phyloP scores from a whole-genome alignment of 1,140 invertebrate genomes.

The Caenorhabditis brenneri region DNA sequence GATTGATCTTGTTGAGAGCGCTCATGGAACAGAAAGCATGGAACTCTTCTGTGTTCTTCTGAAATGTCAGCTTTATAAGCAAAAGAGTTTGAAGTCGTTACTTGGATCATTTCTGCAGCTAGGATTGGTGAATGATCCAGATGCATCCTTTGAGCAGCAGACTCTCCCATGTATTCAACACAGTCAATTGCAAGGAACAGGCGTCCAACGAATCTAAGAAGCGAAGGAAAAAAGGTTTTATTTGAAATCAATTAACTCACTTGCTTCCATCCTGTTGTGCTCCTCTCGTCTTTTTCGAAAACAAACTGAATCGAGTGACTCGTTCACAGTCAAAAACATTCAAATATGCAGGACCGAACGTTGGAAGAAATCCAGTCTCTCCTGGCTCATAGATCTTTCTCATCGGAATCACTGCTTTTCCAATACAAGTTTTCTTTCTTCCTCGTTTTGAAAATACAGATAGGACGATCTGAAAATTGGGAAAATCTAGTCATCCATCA shows the following conservation, averaged over 20 bases:
- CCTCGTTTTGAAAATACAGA: not conserved
- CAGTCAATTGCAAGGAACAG: slow-evolving; percentile 55
- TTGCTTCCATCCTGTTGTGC: slow-evolving; percentile 50
- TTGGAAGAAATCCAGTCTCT: slow-evolving; percentile 60
- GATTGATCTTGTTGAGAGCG: slow-evolving; percentile 61
- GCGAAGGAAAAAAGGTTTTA: not conserved
- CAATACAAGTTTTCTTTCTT: slow-evolving; percentile 4
- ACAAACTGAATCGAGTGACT: slow-evolving; percentile 3
- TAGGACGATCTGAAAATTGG: not conserved
- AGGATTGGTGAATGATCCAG: slow-evolving; percentile 6
- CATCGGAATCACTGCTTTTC: slow-evolving; percentile 57
- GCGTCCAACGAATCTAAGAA: slow-evolving; percentile 58
- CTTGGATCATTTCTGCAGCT: not conserved
- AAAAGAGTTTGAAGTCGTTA: not conserved
- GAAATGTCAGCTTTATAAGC: not conserved
- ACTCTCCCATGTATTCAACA: slow-evolving; percentile 52
- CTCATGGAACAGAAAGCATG: slow-evolving; percentile 62
- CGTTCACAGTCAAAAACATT: slow-evolving; percentile 62
- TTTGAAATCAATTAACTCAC: slow-evolving; percentile 5
- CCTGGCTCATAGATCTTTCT: slow-evolving; percentile 57
- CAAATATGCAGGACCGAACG: slow-evolving; percentile 61
- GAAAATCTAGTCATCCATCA: not conserved
- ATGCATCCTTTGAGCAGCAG: slow-evolving; percentile 25
- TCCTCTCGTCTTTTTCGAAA: slow-evolving; percentile 36
- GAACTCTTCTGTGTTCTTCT: slow-evolving; percentile 29